Evolutionary conservation across 2,113 vertebrate species (phyloP).

Genomic region (Salvelinus namaycush): DNA sequence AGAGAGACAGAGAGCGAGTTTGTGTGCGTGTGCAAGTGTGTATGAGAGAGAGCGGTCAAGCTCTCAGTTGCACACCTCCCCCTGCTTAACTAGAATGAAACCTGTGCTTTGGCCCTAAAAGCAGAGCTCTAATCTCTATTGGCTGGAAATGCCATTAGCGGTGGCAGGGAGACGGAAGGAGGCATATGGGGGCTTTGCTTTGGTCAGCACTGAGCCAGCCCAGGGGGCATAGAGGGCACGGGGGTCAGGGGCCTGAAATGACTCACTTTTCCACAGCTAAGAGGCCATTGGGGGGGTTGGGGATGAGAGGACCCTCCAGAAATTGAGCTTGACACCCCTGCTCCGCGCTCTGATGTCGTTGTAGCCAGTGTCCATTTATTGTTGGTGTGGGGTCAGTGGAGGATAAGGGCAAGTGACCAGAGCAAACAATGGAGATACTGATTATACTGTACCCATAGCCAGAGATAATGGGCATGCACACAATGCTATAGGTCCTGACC

Average conservation of each 20-base stretch:
- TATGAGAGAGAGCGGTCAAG: not conserved
- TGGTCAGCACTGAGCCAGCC: slow-evolving; percentile 72
- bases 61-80: not conserved
- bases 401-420: slow-evolving; percentile 34
- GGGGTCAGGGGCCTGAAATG: slow-evolving; percentile 70
- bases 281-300: slow-evolving; percentile 30
- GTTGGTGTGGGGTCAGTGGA: slow-evolving; percentile 34
- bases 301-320: slow-evolving; percentile 49
- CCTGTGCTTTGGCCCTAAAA: slow-evolving; percentile 20
- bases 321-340: slow-evolving; percentile 47
- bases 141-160: slow-evolving; percentile 29
- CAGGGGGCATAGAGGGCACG: slow-evolving; percentile 54
- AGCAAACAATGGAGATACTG: slow-evolving; percentile 6
- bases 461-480: too few relatives aligned
- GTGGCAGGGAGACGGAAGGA: slow-evolving; percentile 32
- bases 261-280: slow-evolving; percentile 67
- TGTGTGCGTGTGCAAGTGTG: not conserved
- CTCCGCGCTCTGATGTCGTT: slow-evolving; percentile 60
- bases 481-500: slow-evolving; percentile 72
- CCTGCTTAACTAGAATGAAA: slow-evolving; percentile 39
- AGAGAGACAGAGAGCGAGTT: not conserved
- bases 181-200: slow-evolving; percentile 74
- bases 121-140: not conserved
- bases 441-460: slow-evolving; percentile 24
- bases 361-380: slow-evolving; percentile 56